A percentile compares a stretch with the other conserved stretches of the same genome.
These are phyloP conservation scores for Cecidostiba fungosa DNA, from an alignment of 2,888 invertebrate species.

Conservation along the genomic window DNA sequence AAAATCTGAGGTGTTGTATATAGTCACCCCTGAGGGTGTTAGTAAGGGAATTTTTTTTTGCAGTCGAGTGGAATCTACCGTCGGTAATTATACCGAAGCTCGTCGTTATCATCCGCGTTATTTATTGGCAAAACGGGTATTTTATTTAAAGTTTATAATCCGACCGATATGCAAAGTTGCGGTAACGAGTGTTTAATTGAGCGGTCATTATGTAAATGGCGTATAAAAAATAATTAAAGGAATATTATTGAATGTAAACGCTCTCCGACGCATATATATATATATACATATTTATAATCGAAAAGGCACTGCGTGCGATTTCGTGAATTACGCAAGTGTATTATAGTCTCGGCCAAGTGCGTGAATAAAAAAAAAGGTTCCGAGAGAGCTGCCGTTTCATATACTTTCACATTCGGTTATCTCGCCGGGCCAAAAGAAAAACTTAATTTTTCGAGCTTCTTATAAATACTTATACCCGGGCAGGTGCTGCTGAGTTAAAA, in stretches of 20 bases:
- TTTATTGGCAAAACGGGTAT: neutral
- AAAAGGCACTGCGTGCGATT: conserved; percentile 21
- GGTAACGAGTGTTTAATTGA: conserved; percentile 21
- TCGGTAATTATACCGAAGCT: neutral
- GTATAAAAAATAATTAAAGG: neutral
- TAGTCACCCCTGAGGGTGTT: neutral
- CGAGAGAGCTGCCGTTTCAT: conserved; percentile 22
- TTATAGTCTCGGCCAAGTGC: neutral
- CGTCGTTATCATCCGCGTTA: neutral
- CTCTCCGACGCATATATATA: neutral
- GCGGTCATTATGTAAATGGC: conserved; percentile 8
- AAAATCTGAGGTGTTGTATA: neutral
- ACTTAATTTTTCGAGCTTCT: conserved; percentile 34
- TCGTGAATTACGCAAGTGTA: conserved; percentile 34
- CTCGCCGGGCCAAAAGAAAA: conserved; percentile 8
- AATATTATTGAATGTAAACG: conserved; percentile 19
- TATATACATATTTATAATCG: conserved; percentile 30
- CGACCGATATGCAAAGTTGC: neutral
- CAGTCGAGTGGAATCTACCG: neutral
- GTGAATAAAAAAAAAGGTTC: conserved; percentile 4
- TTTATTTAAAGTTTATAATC: neutral
- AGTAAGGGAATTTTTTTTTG: neutral
- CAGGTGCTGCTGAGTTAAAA: neutral
- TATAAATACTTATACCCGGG: neutral
- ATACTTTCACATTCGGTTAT: conserved; percentile 46